phyloP scores from a whole-genome alignment of 2,113 vertebrate genomes.

The Lamprologus speciosus region DNA sequence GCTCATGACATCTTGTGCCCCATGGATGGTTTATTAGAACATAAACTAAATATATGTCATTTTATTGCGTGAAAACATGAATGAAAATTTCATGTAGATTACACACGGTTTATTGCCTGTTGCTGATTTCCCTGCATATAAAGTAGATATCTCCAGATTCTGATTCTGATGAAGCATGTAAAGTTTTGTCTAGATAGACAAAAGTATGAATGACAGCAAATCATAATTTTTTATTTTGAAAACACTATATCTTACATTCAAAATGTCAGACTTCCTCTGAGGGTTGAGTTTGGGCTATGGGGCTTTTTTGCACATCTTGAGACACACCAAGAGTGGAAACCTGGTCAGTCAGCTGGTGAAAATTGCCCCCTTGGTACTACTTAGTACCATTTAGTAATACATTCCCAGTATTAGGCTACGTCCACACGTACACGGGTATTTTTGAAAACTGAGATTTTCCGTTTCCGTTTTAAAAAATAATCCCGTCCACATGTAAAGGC shows the following conservation, averaged over 20 bases:
- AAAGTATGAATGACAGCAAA: neutral
- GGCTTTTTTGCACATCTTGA: neutral
- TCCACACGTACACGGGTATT: too few species aligned
- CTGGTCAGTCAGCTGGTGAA: neutral
- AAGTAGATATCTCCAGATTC: neutral
- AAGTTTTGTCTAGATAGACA: rapidly evolving
- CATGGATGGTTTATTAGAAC: neutral
- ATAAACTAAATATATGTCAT: neutral
- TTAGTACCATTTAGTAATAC: neutral
- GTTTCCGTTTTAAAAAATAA: too few species aligned
- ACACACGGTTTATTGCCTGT: neutral
- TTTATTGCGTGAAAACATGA: neutral
- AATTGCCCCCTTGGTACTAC: neutral
- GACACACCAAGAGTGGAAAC: neutral
- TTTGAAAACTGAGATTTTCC: too few species aligned
- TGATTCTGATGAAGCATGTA: neutral
- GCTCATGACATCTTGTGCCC: neutral
- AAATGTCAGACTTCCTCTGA: neutral
- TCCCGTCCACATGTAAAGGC: too few species aligned
- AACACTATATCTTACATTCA: neutral
- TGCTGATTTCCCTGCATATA: rapidly evolving
- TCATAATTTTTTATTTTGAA: neutral
- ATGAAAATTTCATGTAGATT: neutral
- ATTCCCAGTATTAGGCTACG: neutral
- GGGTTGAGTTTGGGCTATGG: neutral